Base-by-base conservation (phyloP, 2,888 invertebrate genomes). In the Tetrapedia diversipes region DNA sequence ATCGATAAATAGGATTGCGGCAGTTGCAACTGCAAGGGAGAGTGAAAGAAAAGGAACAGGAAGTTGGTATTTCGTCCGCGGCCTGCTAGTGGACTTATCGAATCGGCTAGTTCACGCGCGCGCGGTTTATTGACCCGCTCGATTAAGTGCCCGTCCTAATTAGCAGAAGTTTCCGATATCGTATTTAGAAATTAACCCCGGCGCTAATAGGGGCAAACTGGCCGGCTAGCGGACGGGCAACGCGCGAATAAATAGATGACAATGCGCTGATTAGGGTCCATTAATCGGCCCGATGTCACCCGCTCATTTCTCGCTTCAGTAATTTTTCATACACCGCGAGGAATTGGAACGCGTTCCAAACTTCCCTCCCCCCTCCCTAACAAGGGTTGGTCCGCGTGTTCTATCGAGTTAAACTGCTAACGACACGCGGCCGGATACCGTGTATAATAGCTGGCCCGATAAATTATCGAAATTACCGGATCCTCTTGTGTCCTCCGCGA, bases 121-220 rank as follows among this genome's bases (percentile, higher is more conserved):
- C 56, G 47, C 80, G 68, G 82, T 84, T 79, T 84, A 82, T 84
- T 84, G 84, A 84, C 82, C 84, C 59, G 75, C 41, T 77, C 64
- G 71, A 82, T 82, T 81, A 82, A 82, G 79, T 77, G 82, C 79
- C 71, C 71, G 79, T 79, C 70, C 84, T 84, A 84, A 84, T 84
- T 84, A 84, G 73, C 75, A 82, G 79, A 84, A 84, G 82, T 82
- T 84, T 84, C 81, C 82, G 77, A 84, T 84, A 84, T 73, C 77
- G 82, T 68, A 73, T 79, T 82, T 77, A 77, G 79, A 82, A 78
- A 82, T 75, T 77, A 76, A 70, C 57, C 39, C 14, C 51, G n/a
- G n/a, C n/a, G 64, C 45, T 79, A 81, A 81, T 82, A 73, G 70
- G 75, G 47, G 39, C 60, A 53, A 66, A 27, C 27, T 49, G 43